A percentile compares a stretch with the other conserved stretches of the same genome.
These are phyloP conservation scores for Drosophila suzukii DNA, from an alignment of 1,140 invertebrate species.

Conservation along the genomic window DNA sequence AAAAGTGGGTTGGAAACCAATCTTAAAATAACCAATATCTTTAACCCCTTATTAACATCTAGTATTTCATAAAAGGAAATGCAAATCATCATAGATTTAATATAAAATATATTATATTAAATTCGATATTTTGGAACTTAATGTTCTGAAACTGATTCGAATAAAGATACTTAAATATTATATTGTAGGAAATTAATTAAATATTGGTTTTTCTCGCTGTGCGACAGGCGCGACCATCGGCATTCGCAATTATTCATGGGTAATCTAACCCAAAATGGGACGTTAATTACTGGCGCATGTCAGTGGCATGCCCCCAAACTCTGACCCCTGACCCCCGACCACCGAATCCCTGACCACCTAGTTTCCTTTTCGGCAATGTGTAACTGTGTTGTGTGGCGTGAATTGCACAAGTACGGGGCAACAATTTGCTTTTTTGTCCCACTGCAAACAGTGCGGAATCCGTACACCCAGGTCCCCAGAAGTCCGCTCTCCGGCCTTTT, in stretches of 20 bases:
- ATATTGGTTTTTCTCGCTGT: slow-evolving; percentile 12
- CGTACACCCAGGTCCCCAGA: neutral
- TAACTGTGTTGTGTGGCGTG: slow-evolving; percentile 36
- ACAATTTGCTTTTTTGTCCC: slow-evolving; percentile 41
- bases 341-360: neutral
- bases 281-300: slow-evolving; percentile 83
- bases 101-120: too few relatives aligned
- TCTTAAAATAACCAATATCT: too few relatives aligned
- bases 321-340: neutral
- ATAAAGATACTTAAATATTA: too few relatives aligned
- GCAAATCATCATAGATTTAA: too few relatives aligned
- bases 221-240: slow-evolving; percentile 41
- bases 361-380: neutral
- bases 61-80: too few relatives aligned
- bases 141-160: too few relatives aligned
- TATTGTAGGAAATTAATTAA: neutral
- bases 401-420: slow-evolving; percentile 42
- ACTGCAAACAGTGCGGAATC: slow-evolving; percentile 35
- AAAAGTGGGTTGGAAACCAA: too few relatives aligned
- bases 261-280: slow-evolving; percentile 84
- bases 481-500: slow-evolving; percentile 30
- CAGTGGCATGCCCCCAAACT: slow-evolving; percentile 44
- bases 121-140: too few relatives aligned
- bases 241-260: slow-evolving; percentile 82
- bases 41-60: too few relatives aligned